Evolutionary conservation across 2,113 vertebrate species (phyloP).

Genomic region (Dolichallabes microphthalmus): DNA sequence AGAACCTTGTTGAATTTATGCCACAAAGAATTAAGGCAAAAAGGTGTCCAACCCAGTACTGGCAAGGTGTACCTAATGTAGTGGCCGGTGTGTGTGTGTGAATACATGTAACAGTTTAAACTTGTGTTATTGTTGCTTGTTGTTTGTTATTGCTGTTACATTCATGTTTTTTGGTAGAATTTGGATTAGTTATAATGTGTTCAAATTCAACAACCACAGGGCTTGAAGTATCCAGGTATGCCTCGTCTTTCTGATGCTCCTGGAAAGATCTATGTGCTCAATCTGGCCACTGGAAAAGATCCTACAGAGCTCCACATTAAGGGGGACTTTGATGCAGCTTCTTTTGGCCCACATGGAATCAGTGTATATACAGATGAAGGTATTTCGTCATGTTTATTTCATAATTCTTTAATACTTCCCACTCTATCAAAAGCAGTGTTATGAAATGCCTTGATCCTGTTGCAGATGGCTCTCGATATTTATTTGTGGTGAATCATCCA

Average conservation of each 20-base stretch:
- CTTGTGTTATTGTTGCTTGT: not conserved
- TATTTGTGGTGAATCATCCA: constrained; percentile 91
- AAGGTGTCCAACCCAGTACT: no score
- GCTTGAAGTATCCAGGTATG: constrained; percentile 74
- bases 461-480: constrained; percentile 79
- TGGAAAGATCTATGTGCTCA: constrained; percentile 80
- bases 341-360: constrained; percentile 91
- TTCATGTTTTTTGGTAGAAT: not conserved
- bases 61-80: no score
- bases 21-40: no score
- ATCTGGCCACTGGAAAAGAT: constrained; percentile 74
- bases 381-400: constrained; percentile 56
- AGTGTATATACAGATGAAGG: constrained; percentile 79
- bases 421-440: not conserved
- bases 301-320: constrained; percentile 78
- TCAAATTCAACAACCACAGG: constrained; percentile 62
- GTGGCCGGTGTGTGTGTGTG: no score
- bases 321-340: constrained; percentile 80
- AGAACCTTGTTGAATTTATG: no score
- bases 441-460: constrained; percentile 8
- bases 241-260: constrained; percentile 65
- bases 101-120: not conserved
- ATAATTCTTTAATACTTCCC: not conserved
- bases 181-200: not conserved
- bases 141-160: not conserved